Percentiles rank a stretch among this genome's conserved stretches.
Evolutionary conservation across 2,888 invertebrate genomes (phyloP).

Genomic region (Cylloceria caligata): DNA sequence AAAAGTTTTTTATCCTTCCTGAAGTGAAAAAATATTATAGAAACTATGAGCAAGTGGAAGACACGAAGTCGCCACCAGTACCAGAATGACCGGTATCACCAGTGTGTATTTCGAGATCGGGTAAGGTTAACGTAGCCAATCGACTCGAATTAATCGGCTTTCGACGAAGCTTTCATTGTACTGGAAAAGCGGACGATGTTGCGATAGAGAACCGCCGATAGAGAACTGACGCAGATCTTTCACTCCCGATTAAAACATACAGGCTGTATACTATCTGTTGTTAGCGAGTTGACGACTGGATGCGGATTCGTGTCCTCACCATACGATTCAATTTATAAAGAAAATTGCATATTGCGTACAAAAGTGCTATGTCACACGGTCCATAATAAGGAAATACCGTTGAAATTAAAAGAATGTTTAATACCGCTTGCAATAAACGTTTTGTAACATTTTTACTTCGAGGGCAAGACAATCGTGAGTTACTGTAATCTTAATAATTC

Average conservation of each 20-base stretch:
- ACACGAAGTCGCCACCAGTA: not conserved
- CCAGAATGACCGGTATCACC: constrained; percentile 26
- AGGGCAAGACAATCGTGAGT: not conserved
- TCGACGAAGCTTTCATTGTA: constrained; percentile 64
- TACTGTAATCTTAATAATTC: not conserved
- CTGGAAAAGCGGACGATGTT: constrained; percentile 60
- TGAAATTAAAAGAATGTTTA: not conserved
- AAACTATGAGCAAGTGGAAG: not conserved
- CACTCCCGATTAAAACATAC: constrained; percentile 48
- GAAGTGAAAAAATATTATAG: not conserved
- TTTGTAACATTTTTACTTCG: not conserved
- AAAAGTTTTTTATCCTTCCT: not conserved
- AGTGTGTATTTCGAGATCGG: constrained; percentile 64
- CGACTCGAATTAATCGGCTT: constrained; percentile 70
- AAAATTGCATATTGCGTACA: not conserved
- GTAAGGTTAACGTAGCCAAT: constrained; percentile 70
- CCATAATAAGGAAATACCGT: not conserved
- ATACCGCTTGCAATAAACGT: not conserved
- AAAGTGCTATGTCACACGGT: not conserved
- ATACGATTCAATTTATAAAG: constrained; percentile 6
- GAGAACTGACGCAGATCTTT: constrained; percentile 50
- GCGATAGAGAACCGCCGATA: constrained; percentile 34
- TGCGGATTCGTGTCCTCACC: not conserved
- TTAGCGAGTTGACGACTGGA: constrained; percentile 27
- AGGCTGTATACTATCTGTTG: not conserved